A percentile compares a stretch with the other conserved stretches of the same genome.
Conservation (phyloP, 2,888 invertebrate genomes). For the Lydus trimaculatus region DNA sequence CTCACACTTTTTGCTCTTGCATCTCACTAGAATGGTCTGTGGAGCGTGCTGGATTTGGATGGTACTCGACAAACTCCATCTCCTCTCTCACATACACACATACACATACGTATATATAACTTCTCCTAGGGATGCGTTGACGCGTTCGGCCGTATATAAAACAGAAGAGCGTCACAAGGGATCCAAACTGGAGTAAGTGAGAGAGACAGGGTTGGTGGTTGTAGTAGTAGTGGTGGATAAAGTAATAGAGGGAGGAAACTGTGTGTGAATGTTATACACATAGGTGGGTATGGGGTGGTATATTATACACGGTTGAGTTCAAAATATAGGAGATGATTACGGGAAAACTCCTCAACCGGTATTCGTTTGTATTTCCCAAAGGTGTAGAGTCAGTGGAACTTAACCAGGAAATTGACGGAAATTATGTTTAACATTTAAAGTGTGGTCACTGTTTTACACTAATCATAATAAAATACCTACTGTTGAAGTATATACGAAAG, state of each 20-base stretch:
- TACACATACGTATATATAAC: not conserved
- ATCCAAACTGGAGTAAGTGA: not conserved
- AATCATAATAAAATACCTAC: too few species aligned
- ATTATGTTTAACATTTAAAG: not conserved
- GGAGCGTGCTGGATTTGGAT: not conserved
- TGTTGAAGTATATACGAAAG: too few species aligned
- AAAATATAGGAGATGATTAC: not conserved
- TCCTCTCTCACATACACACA: not conserved
- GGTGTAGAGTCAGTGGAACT: not conserved
- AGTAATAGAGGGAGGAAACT: not conserved
- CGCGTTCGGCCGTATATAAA: conserved; percentile 7
- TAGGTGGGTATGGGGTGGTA: not conserved
- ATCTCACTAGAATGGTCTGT: not conserved
- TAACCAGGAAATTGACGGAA: not conserved
- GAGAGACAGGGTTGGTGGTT: not conserved
- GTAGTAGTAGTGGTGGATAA: not conserved
- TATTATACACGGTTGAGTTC: not conserved
- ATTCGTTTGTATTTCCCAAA: not conserved
- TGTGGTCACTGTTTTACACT: too few species aligned
- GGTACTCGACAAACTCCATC: conserved; percentile 6
- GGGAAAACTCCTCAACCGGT: too few species aligned
- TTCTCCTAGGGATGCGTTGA: not conserved
- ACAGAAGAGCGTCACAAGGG: not conserved
- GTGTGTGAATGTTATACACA: not conserved
- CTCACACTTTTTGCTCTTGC: not conserved